phyloP scores from a whole-genome alignment of 2,113 vertebrate genomes.

The Macrotis lagotis region DNA sequence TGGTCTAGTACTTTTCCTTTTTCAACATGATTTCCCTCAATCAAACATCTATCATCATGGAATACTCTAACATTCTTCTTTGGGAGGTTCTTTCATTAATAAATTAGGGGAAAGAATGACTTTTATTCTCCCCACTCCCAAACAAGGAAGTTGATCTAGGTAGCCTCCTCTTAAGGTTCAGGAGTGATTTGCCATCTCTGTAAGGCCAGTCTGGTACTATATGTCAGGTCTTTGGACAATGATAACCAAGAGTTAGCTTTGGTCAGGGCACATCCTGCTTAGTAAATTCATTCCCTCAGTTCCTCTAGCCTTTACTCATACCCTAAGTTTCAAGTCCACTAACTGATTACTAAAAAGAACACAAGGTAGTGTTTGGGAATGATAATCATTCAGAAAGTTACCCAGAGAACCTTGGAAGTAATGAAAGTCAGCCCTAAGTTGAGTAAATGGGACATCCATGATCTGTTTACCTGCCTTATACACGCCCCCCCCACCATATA shows the following conservation, averaged over 20 bases:
- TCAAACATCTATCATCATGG: slow-evolving; percentile 17
- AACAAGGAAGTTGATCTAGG: background rate
- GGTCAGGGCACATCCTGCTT: background rate
- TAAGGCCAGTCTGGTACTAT: too few relatives aligned
- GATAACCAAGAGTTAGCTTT: background rate
- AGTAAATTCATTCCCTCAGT: background rate
- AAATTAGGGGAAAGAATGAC: background rate
- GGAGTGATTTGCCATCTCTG: background rate
- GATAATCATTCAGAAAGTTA: background rate
- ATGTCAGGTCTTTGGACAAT: background rate
- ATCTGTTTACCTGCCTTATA: background rate
- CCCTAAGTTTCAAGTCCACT: background rate
- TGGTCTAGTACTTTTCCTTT: background rate
- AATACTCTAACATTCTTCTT: background rate
- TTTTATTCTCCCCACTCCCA: background rate
- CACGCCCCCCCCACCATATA: background rate
- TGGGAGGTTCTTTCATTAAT: background rate
- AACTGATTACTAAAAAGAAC: background rate
- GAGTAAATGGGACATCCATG: background rate
- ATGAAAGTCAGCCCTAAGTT: background rate
- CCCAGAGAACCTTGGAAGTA: background rate
- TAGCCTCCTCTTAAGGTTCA: background rate
- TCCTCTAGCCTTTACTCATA: background rate
- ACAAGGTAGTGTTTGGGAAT: background rate
- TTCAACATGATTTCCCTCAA: background rate